Conservation (phyloP, 2,797 vertebrate species). For the Cyprinella venusta region DNA sequence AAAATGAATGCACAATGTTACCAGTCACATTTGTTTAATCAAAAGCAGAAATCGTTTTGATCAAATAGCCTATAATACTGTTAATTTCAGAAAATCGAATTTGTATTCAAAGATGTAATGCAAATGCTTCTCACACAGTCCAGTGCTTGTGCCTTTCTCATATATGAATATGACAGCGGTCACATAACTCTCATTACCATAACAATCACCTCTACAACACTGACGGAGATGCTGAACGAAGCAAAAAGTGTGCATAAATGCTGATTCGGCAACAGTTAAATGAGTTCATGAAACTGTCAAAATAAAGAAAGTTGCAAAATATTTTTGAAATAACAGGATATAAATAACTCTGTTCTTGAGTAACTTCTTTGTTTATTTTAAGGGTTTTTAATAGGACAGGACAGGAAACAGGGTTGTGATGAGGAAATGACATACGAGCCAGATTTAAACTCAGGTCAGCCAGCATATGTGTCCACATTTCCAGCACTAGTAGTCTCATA, state of each 20-base stretch:
- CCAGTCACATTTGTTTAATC: neutral
- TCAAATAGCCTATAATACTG: neutral
- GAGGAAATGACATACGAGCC: constrained; percentile 19
- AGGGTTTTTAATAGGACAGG: neutral
- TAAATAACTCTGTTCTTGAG: constrained; percentile 23
- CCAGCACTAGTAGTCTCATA: constrained; percentile 9
- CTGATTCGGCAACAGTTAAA: neutral
- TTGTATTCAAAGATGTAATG: neutral
- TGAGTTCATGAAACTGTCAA: neutral
- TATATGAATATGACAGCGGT: neutral
- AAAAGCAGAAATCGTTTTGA: neutral
- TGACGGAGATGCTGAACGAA: neutral
- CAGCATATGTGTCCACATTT: neutral
- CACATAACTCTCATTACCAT: neutral
- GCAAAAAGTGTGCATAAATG: neutral
- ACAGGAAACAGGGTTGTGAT: neutral
- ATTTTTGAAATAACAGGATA: constrained; percentile 23
- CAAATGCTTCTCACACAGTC: neutral
- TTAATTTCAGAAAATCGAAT: neutral
- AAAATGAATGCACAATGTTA: neutral
- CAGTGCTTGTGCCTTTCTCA: neutral
- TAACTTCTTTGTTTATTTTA: neutral
- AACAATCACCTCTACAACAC: neutral
- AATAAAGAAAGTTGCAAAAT: neutral
- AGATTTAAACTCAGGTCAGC: constrained; percentile 1